Evolutionary conservation across 2,797 vertebrate species (phyloP).

Genomic region (Muscicapa comitata): DNA sequence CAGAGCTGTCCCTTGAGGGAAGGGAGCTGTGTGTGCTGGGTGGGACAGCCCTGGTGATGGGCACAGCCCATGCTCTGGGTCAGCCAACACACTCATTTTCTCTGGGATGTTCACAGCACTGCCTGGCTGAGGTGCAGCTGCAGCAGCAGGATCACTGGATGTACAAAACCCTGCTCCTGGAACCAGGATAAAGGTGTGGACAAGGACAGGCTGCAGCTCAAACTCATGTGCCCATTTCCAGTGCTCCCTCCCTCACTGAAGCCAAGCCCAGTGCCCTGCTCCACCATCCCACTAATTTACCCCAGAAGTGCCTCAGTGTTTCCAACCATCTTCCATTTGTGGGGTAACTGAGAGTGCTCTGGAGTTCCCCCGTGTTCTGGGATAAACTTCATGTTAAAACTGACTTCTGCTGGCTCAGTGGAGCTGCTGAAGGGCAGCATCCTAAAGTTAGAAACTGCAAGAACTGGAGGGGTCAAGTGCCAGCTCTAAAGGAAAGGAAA

Average conservation of each 20-base stretch:
- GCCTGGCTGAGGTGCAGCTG: not conserved
- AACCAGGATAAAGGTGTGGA: too few species aligned
- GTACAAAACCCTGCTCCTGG: too few species aligned
- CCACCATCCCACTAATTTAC: not conserved
- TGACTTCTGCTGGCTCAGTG: rapidly evolving
- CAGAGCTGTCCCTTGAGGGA: slow-evolving; percentile 52
- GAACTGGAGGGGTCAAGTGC: not conserved
- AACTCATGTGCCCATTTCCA: rapidly evolving
- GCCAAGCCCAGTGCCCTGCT: not conserved
- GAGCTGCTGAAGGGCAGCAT: not conserved
- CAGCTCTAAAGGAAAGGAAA: not conserved
- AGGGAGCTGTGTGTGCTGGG: slow-evolving; percentile 31
- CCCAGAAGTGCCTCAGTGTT: rapidly evolving
- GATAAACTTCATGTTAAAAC: not conserved
- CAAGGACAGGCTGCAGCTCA: not conserved
- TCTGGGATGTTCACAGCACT: not conserved
- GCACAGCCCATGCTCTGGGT: not conserved
- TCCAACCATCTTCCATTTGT: not conserved
- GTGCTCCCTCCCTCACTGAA: rapidly evolving
- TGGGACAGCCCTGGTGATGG: not conserved
- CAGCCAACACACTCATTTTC: not conserved
- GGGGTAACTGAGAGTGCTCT: not conserved
- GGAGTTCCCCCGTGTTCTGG: rapidly evolving
- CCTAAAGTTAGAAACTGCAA: not conserved
- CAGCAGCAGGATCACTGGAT: too few species aligned